Evolutionary conservation across 2,113 vertebrate species (phyloP).

Genomic region (Apteryx owenii): DNA sequence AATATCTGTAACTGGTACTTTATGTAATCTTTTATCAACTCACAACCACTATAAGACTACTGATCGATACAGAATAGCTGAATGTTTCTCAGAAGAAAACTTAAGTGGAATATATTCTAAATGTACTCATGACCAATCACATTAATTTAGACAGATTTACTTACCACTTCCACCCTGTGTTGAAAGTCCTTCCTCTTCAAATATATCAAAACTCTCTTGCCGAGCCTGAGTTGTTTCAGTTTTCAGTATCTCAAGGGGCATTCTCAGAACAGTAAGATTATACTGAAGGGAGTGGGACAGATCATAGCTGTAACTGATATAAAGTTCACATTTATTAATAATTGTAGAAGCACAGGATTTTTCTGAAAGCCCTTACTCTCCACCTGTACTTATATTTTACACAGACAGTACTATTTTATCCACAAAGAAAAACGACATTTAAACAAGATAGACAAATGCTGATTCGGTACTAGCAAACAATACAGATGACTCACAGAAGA

Average conservation of each 20-base stretch:
- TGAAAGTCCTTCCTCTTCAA: conserved; percentile 94
- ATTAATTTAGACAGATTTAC: neutral
- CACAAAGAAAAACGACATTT: neutral
- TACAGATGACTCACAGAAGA: neutral
- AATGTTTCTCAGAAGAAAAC: neutral
- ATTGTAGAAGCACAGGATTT: neutral
- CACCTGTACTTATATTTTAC: neutral
- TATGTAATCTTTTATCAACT: conserved; percentile 13
- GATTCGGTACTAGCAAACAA: neutral
- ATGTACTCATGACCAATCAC: neutral
- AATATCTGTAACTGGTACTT: neutral
- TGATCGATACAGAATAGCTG: neutral
- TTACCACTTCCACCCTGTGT: conserved; percentile 86
- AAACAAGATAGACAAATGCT: neutral
- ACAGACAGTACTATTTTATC: neutral
- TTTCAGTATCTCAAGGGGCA: conserved; percentile 85
- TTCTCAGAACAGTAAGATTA: conserved; percentile 90
- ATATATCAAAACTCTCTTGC: conserved; percentile 97
- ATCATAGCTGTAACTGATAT: conserved; percentile 95
- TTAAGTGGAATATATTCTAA: neutral
- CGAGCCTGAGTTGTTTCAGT: conserved; percentile 79
- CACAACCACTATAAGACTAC: neutral
- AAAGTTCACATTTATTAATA: conserved; percentile 50
- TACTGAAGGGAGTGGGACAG: conserved; percentile 97
- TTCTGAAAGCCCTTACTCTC: neutral